Evolutionary conservation across 2,113 vertebrate species (phyloP), one percentile per base, ranked within the genome.

Genomic region (Vidua chalybeata): DNA sequence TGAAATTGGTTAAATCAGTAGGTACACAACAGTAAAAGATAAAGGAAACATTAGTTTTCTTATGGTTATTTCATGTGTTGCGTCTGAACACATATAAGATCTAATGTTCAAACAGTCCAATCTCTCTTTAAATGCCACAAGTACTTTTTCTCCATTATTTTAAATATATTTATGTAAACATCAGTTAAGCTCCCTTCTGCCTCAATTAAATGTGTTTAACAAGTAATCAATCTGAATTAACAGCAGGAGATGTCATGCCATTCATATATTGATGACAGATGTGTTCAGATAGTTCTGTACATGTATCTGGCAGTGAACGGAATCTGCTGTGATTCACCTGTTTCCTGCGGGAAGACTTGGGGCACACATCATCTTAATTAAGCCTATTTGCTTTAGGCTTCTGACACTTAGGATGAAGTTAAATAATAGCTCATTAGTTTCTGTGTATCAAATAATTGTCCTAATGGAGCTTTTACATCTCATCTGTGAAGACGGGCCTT

Each of bases 161-260:
- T 51, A 30, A 69, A 28, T 55, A 61, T 52, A 20, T 31, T 71
- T 72, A n/a, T 78, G 41, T 82, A 93, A 91, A 51, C 49, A 63
- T 58, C 37, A 51, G 59, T 78, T 94, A 89, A 62, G 20, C 13
- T 86, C 68, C 84, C 45, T 87, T 43, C 69, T 90, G 68, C 31
- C 76, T 92, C 80, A 78, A 75, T 94, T 93, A 92, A 88, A 93
- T 91, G 71, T 76, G 49, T 75, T 79, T 91, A 90, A 81, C 41
- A 84, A 74, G 62, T 79, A 89, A 91, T 94, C 89, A 91, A 26
- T 94, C 68, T 91, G 76, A 94, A 90, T 92, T 96, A 94, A 84
- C 81, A 90, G 64, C 81, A 77, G 83, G 85, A 78, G 56, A 16
- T n/a, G 67, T 93, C 63, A 68, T 85, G 78, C 58, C 30, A 16